Evolutionary conservation across 1,140 invertebrate species (phyloP), one percentile per base, ranked within the genome.

Genomic region (Cydia strobilella): DNA sequence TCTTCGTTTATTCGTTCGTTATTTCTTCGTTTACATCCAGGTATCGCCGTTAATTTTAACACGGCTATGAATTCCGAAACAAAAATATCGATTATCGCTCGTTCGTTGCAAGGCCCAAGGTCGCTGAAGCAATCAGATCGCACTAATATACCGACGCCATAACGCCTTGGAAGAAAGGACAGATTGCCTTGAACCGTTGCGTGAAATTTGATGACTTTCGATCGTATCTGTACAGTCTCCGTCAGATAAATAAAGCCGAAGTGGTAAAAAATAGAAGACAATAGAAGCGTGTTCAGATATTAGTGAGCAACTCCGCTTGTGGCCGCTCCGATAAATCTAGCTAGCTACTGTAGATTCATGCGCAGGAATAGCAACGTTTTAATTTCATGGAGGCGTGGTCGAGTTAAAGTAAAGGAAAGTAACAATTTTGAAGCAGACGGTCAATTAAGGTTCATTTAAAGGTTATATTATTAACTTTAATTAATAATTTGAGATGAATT

Each of bases 31-130:
- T 45, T 45, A 0, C 3, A 45, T 45, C 42, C 2, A 45, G 65
- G 15, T 18, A 35, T 69, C 15, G 23, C 23, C n/a, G 63, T 69
- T 69, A 69, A 42, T 69, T 69, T 69, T 7, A 69, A 69, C 63
- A 66, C 31, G 31, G 4, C 65, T 69, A 35, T 69, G 65, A 69
- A 69, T 69, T 18, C 65, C 65, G 31, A 39, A 76, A 73, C 75
- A 75, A 80, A 82, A 80, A 82, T 77, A 82, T 82, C 77, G 79
- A 82, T 80, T 79, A 82, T 75, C 74, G 79, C 74, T 76, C 75
- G 62, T 74, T 76, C 74, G 54, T 45, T 75, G 76, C 74, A 74
- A 45, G 59, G 23, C 45, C 73, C 80, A 80, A 82, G 77, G 81
- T 80, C 79, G 74, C 76, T 77, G 75, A 74, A 62, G 75, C 74